Evolutionary conservation across 2,888 invertebrate species (phyloP).

Genomic region (Erebia ligea): DNA sequence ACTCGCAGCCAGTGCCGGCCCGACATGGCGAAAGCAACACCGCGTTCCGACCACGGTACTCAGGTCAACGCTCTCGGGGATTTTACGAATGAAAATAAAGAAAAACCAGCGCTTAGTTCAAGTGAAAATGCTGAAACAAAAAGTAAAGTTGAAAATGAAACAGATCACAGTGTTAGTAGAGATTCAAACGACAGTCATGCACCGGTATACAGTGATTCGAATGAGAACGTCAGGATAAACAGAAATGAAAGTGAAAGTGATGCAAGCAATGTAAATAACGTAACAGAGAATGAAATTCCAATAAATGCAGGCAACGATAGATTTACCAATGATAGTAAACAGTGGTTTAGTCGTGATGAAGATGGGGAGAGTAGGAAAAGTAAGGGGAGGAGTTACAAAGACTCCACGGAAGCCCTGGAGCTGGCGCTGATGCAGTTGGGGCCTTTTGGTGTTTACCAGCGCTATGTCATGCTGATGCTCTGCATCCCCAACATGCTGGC

Average conservation of each 20-base stretch:
- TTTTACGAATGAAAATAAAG: background rate
- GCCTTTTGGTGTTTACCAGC: conserved; percentile 72
- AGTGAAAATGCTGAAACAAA: background rate
- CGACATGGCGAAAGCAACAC: background rate
- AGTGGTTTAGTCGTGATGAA: background rate
- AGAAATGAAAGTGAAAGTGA: background rate
- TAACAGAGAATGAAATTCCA: background rate
- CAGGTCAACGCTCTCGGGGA: background rate
- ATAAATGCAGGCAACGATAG: background rate
- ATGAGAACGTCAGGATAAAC: background rate
- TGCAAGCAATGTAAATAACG: background rate
- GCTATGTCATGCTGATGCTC: conserved; percentile 62
- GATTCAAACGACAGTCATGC: background rate
- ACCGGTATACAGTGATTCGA: background rate
- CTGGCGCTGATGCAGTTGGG: conserved; percentile 66
- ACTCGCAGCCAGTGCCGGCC: background rate
- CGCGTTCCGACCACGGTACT: background rate
- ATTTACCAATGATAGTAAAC: background rate
- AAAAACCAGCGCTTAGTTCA: background rate
- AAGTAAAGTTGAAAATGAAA: background rate
- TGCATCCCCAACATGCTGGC: conserved; percentile 78
- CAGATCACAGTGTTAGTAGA: background rate
- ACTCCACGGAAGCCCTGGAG: conserved; percentile 57
- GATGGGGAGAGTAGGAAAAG: conserved; percentile 11
- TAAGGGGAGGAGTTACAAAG: conserved; percentile 6